These are phyloP conservation scores for Rhyacichthys aspro DNA, from an alignment of 2,797 vertebrate species.

Conservation along the genomic window DNA sequence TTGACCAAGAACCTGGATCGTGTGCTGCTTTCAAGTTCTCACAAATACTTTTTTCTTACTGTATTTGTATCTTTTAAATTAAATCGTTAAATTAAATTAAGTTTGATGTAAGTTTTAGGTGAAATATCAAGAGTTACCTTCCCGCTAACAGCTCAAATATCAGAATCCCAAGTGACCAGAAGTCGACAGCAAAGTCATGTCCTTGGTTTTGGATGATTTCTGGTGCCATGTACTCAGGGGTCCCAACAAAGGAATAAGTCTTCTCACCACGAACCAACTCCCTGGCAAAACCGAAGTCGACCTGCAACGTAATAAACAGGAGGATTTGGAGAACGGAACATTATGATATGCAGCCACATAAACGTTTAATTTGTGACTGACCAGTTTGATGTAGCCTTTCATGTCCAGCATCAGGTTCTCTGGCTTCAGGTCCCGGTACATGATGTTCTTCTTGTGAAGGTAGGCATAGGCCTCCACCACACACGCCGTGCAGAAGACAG, in stretches of 20 bases:
- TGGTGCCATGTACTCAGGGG: constrained; percentile 86
- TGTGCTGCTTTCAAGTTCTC: too few species aligned
- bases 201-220: constrained; percentile 89
- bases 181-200: constrained; percentile 85
- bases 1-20: too few species aligned
- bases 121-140: constrained; percentile 60
- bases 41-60: too few species aligned
- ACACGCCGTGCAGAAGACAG: constrained; percentile 83
- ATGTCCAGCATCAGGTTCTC: constrained; percentile 88
- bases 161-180: constrained; percentile 86
- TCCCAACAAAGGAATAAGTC: constrained; percentile 87
- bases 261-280: constrained; percentile 82
- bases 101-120: too few species aligned
- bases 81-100: too few species aligned
- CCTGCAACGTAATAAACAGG: constrained; percentile 59
- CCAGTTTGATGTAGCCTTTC: constrained; percentile 84
- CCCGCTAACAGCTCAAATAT: constrained; percentile 84
- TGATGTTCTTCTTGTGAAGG: constrained; percentile 83
- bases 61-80: too few species aligned
- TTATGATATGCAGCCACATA: neutral
- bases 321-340: neutral
- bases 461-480: constrained; percentile 87
- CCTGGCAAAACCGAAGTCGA: constrained; percentile 89
- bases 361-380: constrained; percentile 39
- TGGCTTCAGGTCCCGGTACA: constrained; percentile 89